phyloP scores from a whole-genome alignment of 1,140 invertebrate genomes.

The Euura lappo region DNA sequence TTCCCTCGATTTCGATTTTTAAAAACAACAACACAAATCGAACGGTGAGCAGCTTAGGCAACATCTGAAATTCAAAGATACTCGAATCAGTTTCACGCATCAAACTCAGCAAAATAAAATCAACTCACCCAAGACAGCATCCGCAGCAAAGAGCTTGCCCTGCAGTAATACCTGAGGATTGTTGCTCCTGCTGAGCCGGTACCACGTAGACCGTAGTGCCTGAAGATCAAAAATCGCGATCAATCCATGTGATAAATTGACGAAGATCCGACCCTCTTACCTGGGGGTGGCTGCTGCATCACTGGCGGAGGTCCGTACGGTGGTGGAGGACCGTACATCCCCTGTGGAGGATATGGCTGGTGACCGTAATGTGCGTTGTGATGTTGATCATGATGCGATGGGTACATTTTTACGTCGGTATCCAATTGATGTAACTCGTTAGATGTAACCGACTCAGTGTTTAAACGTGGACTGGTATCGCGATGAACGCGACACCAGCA shows the following conservation, averaged over 20 bases:
- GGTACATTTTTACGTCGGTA: neutral
- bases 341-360: neutral
- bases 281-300: neutral
- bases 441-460: neutral
- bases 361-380: neutral
- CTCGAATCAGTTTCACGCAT: neutral
- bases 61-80: neutral
- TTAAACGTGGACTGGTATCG: neutral
- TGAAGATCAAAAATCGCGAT: neutral
- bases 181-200: neutral
- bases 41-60: neutral
- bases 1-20: neutral
- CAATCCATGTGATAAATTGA: too few relatives aligned
- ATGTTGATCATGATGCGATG: neutral
- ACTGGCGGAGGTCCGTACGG: neutral
- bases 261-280: neutral
- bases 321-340: constrained; percentile 1
- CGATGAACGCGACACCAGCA: neutral
- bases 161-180: neutral
- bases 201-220: neutral
- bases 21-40: neutral
- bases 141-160: neutral
- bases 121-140: neutral
- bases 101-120: neutral
- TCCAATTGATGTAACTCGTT: neutral